Conservation (phyloP, 2,888 invertebrate species). For the Rhagophthalmus giganteus region DNA sequence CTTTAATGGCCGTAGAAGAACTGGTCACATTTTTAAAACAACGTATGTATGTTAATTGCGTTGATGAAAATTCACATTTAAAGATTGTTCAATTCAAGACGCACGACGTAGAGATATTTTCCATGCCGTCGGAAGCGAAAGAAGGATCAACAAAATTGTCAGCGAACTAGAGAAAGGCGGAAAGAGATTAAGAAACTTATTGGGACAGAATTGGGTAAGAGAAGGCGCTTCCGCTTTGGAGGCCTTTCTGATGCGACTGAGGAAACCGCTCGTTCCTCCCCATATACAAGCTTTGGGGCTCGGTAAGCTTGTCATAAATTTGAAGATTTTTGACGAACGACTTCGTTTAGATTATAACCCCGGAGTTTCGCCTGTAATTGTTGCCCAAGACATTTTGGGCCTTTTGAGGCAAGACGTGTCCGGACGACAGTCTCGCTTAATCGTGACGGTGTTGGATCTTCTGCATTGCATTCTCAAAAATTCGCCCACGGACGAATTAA, state of each 20-base stretch:
- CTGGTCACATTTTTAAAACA: conserved; percentile 52
- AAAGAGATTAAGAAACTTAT: conserved; percentile 35
- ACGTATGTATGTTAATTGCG: conserved; percentile 46
- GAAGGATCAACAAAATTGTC: conserved; percentile 36
- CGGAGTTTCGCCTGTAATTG: conserved; percentile 53
- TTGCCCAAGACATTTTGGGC: conserved; percentile 58
- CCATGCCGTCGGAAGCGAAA: conserved; percentile 42
- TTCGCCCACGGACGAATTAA: conserved; percentile 56
- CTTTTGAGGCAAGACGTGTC: conserved; percentile 55
- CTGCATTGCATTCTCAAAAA: conserved; percentile 54
- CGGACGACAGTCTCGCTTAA: conserved; percentile 52
- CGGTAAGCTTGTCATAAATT: conserved; percentile 52
- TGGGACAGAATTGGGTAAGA: conserved; percentile 47
- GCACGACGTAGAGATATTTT: conserved; percentile 47
- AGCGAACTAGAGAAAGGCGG: conserved; percentile 38
- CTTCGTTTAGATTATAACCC: conserved; percentile 54
- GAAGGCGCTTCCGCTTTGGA: conserved; percentile 56
- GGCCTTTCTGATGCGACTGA: conserved; percentile 50
- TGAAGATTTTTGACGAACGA: too few species aligned
- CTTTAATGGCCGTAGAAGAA: conserved; percentile 52
- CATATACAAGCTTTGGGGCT: conserved; percentile 56
- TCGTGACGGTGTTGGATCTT: conserved; percentile 53
- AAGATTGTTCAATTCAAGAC: conserved; percentile 36
- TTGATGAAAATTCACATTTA: neutral
- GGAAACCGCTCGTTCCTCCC: conserved; percentile 54